These are phyloP conservation scores for Fregata magnificens DNA, from an alignment of 2,113 vertebrate species.

Conservation along the genomic window DNA sequence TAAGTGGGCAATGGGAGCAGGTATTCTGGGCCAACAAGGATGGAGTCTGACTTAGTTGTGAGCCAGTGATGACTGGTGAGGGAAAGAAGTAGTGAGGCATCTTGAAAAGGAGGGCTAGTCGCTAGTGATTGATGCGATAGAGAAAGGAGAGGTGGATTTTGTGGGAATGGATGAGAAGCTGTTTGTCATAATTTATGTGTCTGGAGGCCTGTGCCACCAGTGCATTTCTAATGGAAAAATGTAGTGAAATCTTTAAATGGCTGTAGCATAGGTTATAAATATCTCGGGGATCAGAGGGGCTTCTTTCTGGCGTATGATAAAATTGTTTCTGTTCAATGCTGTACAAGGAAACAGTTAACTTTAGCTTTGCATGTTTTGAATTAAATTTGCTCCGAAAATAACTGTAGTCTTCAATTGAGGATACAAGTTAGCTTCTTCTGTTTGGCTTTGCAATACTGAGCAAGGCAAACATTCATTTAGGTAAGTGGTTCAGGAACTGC, in stretches of 20 bases:
- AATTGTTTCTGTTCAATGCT: neutral
- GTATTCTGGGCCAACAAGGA: neutral
- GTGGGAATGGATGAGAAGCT: neutral
- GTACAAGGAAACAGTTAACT: neutral
- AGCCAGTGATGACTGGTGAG: neutral
- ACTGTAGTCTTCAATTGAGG: neutral
- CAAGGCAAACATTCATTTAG: neutral
- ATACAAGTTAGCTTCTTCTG: neutral
- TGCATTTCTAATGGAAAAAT: neutral
- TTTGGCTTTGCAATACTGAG: neutral
- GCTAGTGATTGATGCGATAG: neutral
- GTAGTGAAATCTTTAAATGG: neutral
- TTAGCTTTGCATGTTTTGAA: neutral
- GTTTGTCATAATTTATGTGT: neutral
- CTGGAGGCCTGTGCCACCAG: neutral
- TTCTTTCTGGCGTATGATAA: neutral
- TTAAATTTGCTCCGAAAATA: neutral
- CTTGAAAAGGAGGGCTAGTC: neutral
- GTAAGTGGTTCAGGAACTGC: neutral
- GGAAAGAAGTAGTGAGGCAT: neutral
- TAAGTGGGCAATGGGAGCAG: neutral
- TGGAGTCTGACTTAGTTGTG: neutral
- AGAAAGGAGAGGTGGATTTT: neutral
- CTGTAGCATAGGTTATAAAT: neutral
- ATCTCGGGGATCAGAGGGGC: neutral